Evolutionary conservation across 2,888 invertebrate species (phyloP), one percentile per base, ranked within the genome.

Genomic region (Serripes groenlandicus): DNA sequence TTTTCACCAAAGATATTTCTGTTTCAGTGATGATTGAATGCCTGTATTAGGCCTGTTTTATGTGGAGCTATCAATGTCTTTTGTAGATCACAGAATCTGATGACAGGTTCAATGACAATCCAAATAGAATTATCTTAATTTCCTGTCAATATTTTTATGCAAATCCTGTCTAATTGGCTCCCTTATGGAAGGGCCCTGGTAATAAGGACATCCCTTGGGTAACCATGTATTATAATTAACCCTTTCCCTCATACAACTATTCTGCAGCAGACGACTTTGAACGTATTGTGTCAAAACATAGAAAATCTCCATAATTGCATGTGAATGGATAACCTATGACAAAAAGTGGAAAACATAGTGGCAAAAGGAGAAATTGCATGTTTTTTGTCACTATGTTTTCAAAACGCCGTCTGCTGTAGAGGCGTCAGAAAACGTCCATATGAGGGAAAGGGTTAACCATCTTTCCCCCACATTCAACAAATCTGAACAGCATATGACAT

Each of bases 111-210:
- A n/a, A 21, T 49, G 2, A 49, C 7, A 21, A 21, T 21, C 15
- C 18, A 15, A 3, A 49, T 49, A 21, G 49, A 1, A 49, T 49
- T 42, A 21, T 49, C 49, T 49, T 15, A 49, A 2, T 11, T 3
- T n/a, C 23, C 56, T n/a, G 2, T 42, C 26, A 9, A 56, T 4
- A 56, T 56, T 56, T 56, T 56, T 56, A 26, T 56, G 23, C 49
- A 49, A 49, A 49, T 49, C 49, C 49, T 3, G 49, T 49, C 56
- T 56, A 56, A 56, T 56, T 56, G 23, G 56, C 23, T 56, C 56
- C 23, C 56, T 56, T 26, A 11, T 23, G 56, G n/a, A 56, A 56
- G 23, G 23, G 11, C 56, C 56, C 23, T 26, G n/a, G 23, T 23
- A 56, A 23, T 56, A 56, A 56, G 23, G 56, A n/a, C 56, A 56